phyloP scores from a whole-genome alignment of 2,888 invertebrate species.

The Aphidoletes aphidimyza region DNA sequence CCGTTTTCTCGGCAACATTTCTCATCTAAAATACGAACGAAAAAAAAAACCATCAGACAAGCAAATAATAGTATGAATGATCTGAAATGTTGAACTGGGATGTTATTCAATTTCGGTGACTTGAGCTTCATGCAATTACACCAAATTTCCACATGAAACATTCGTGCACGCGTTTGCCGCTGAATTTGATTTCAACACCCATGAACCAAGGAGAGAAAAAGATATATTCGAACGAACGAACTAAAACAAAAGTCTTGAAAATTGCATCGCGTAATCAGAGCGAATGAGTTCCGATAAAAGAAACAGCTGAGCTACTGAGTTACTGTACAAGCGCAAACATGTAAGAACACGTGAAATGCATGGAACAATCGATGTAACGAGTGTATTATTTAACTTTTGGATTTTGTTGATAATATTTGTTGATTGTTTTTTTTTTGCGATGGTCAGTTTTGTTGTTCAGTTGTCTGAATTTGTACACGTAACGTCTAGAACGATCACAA shows the following conservation, averaged over 20 bases:
- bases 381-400: background rate
- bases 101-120: slow-evolving; percentile 11
- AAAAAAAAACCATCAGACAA: too few relatives aligned
- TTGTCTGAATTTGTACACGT: background rate
- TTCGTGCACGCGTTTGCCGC: slow-evolving; percentile 22
- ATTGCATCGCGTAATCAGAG: slow-evolving; percentile 37
- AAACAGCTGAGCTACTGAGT: background rate
- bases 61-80: too few relatives aligned
- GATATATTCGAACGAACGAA: too few relatives aligned
- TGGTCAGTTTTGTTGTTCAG: background rate
- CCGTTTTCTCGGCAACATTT: too few relatives aligned
- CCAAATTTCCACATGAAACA: background rate
- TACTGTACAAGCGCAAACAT: background rate
- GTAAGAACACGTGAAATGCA: background rate
- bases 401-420: too few relatives aligned
- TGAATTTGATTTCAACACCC: slow-evolving; percentile 18
- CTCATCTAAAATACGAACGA: too few relatives aligned
- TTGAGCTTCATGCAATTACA: background rate
- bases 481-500: background rate
- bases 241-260: background rate
- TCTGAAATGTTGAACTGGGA: background rate
- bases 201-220: background rate
- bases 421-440: background rate
- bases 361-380: background rate
- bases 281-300: slow-evolving; percentile 32